Conservation (phyloP, 1,140 invertebrate species). For the Drosophila quadrilineata region DNA sequence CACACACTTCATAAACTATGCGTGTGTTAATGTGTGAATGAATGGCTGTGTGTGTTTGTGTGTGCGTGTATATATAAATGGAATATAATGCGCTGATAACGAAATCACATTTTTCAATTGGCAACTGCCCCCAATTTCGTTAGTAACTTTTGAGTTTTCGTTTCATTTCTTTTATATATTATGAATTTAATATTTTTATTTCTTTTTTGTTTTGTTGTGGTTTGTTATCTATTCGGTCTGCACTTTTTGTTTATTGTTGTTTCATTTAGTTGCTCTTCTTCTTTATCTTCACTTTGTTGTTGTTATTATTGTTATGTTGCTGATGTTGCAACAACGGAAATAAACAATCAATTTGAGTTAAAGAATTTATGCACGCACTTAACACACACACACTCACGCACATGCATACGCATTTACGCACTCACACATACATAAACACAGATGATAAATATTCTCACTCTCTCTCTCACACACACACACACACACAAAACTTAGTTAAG, state of each 20-base stretch:
- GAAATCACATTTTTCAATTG: constrained; percentile 78
- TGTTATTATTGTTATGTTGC: constrained; percentile 17
- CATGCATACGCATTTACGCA: constrained; percentile 9
- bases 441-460: constrained; percentile 16
- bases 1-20: no score
- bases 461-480: not conserved
- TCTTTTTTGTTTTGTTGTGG: constrained; percentile 12
- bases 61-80: constrained; percentile 25
- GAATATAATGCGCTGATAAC: constrained; percentile 59
- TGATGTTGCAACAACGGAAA: constrained; percentile 60
- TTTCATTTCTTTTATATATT: constrained; percentile 63
- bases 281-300: not conserved
- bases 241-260: constrained; percentile 1
- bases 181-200: constrained; percentile 29
- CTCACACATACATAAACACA: constrained; percentile 22
- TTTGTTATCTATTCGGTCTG: constrained; percentile 30
- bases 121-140: constrained; percentile 76
- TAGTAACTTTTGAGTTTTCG: constrained; percentile 36
- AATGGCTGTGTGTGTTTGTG: not conserved
- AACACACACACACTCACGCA: constrained; percentile 40
- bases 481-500: constrained; percentile 16
- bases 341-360: constrained; percentile 80
- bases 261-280: constrained; percentile 5
- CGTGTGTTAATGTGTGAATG: constrained; percentile 1
- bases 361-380: constrained; percentile 72